phyloP scores from a whole-genome alignment of 1,140 invertebrate genomes.

The Hypsibius dujardini region DNA sequence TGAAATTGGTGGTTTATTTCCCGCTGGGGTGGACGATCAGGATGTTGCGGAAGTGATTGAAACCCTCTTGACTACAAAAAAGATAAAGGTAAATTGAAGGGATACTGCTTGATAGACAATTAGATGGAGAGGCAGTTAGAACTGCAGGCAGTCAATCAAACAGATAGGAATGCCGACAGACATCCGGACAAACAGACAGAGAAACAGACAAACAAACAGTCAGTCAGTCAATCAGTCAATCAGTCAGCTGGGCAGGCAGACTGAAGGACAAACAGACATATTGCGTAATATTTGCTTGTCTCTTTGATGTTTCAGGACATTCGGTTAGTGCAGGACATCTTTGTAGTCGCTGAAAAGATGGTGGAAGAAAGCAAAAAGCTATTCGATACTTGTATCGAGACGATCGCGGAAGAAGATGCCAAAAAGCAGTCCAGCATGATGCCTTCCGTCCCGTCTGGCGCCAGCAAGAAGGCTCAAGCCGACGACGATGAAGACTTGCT shows the following conservation, averaged over 20 bases:
- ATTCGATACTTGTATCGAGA: conserved; percentile 47
- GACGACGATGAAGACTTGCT: conserved; percentile 5
- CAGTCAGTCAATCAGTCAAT: no score
- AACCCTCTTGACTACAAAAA: conserved; percentile 21
- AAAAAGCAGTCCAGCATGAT: not conserved
- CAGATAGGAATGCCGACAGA: no score
- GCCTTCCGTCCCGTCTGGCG: not conserved
- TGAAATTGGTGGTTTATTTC: conserved; percentile 43
- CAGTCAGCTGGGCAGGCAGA: no score
- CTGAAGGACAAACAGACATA: no score
- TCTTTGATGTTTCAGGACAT: conserved; percentile 16
- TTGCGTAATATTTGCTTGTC: no score
- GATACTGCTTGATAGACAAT: no score
- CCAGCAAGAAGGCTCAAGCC: not conserved
- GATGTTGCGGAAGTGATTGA: conserved; percentile 25
- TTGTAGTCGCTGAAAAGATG: conserved; percentile 41
- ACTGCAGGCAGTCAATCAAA: no score
- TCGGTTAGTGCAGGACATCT: conserved; percentile 35
- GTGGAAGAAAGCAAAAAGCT: conserved; percentile 48
- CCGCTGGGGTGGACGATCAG: conserved; percentile 25
- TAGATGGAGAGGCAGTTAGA: no score
- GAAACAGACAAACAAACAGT: no score
- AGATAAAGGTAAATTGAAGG: not conserved
- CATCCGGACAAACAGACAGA: no score
- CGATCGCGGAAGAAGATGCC: conserved; percentile 47